phyloP scores from a whole-genome alignment of 1,140 invertebrate species.

The Atta colombica region DNA sequence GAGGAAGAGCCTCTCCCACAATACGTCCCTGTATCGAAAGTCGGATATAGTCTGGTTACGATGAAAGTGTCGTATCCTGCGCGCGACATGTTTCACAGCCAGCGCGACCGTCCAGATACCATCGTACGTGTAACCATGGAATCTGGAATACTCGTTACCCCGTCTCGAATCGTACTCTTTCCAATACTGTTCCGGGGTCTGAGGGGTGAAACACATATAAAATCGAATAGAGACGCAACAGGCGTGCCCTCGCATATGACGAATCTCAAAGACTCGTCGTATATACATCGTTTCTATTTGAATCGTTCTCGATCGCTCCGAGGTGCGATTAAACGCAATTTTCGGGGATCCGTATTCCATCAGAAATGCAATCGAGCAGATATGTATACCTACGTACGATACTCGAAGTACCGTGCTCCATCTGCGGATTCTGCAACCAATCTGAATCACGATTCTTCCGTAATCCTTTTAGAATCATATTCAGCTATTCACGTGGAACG shows the following conservation, averaged over 20 bases:
- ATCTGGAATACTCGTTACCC: conserved; percentile 95
- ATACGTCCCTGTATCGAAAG: conserved; percentile 93
- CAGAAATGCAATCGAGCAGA: not conserved
- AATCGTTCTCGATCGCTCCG: conserved; percentile 34
- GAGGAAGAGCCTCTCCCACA: conserved; percentile 96
- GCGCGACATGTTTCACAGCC: conserved; percentile 95
- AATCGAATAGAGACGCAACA: conserved; percentile 38
- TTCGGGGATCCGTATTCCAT: conserved; percentile 12
- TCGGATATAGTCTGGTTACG: conserved; percentile 92
- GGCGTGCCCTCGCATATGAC: conserved; percentile 23
- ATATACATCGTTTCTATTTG: conserved; percentile 26
- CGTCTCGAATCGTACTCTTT: conserved; percentile 93
- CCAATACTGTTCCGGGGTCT: conserved; percentile 96
- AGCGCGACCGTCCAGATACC: conserved; percentile 98
- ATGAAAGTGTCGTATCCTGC: conserved; percentile 88
- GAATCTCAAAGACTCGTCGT: conserved; percentile 19
- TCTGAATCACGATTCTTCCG: conserved; percentile 25
- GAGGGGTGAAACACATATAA: not conserved
- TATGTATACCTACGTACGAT: not conserved
- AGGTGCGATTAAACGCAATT: conserved; percentile 60
- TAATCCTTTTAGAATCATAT: conserved; percentile 20
- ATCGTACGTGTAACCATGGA: conserved; percentile 99
- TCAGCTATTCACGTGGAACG: not conserved
- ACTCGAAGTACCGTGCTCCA: not conserved
- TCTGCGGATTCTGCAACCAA: conserved; percentile 15